phyloP scores from a whole-genome alignment of 2,797 vertebrate species.

The Crax fasciolata region DNA sequence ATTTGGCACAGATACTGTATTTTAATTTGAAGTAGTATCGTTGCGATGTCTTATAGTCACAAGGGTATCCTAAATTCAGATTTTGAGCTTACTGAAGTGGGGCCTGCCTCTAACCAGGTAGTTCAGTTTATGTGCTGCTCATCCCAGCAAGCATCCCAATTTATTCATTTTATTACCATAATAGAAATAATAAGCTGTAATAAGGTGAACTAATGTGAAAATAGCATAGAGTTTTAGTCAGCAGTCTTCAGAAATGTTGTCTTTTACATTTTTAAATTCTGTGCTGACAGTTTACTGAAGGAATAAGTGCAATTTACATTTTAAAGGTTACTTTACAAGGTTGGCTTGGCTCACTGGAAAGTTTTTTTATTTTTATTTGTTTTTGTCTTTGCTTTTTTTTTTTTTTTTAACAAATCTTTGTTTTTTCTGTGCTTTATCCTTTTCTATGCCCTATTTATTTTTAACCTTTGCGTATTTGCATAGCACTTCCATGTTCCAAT shows the following conservation, averaged over 20 bases:
- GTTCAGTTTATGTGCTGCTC: not conserved
- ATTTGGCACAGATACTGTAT: not conserved
- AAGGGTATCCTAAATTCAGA: not conserved
- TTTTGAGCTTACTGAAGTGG: not conserved
- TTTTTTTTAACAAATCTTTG: not conserved
- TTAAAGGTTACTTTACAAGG: conserved; percentile 37
- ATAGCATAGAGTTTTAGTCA: conserved; percentile 18
- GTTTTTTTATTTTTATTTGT: not conserved
- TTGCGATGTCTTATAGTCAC: not conserved
- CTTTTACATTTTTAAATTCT: not conserved
- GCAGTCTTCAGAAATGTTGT: not conserved
- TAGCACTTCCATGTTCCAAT: not conserved
- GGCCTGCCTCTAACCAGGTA: not conserved
- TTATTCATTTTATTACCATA: not conserved
- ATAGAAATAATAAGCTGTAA: conserved; percentile 31
- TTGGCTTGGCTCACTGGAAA: conserved; percentile 33
- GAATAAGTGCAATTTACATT: not conserved
- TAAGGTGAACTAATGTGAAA: conserved; percentile 50
- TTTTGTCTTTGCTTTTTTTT: no score
- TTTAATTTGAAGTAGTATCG: not conserved
- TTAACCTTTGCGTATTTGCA: not conserved
- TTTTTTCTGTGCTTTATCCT: not conserved
- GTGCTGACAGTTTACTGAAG: not conserved
- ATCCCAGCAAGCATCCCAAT: not conserved
- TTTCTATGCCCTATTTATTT: not conserved